Percentiles rank a stretch among this genome's conserved stretches.
Conservation (phyloP, 2,113 vertebrate genomes). For the Crypturellus undulatus region DNA sequence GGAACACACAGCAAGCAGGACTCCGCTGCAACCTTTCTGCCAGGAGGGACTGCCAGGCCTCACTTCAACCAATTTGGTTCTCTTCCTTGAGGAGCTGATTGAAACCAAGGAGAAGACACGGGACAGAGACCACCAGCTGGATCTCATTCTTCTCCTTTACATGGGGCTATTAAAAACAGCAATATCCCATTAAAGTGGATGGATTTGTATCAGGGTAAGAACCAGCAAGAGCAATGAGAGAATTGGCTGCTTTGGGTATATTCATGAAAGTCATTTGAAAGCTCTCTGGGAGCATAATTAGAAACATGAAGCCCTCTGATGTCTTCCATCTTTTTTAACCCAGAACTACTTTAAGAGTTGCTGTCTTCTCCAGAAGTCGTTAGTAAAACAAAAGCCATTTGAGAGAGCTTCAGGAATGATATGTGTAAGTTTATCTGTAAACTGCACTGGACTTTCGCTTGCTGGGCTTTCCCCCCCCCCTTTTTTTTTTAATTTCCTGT, state of each 20-base stretch:
- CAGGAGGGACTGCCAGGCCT: not conserved
- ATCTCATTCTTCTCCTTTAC: not conserved
- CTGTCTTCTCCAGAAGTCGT: conserved; percentile 19
- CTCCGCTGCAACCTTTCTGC: not conserved
- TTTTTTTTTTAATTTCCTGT: no score
- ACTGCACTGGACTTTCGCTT: not conserved
- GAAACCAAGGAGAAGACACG: not conserved
- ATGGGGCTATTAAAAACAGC: conserved; percentile 38
- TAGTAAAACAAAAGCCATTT: conserved; percentile 25
- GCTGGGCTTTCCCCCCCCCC: no score
- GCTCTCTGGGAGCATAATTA: conserved; percentile 62
- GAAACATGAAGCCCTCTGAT: conserved; percentile 60
- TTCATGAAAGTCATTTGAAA: conserved; percentile 57
- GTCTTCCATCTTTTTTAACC: conserved; percentile 47
- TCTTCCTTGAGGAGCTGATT: not conserved
- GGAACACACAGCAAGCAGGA: not conserved
- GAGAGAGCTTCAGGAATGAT: not conserved
- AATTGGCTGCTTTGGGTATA: conserved; percentile 28
- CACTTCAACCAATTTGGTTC: not conserved
- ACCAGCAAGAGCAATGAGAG: conserved; percentile 45
- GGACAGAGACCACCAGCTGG: not conserved
- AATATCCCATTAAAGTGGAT: conserved; percentile 31
- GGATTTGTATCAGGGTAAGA: conserved; percentile 44
- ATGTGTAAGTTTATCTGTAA: not conserved
- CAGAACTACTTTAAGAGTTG: conserved; percentile 38